Evolutionary conservation across 53 echinoderm and acorn worm genomes (phyloP), one percentile per base, ranked within the genome.

Genomic region (Holothuria leucospilota): DNA sequence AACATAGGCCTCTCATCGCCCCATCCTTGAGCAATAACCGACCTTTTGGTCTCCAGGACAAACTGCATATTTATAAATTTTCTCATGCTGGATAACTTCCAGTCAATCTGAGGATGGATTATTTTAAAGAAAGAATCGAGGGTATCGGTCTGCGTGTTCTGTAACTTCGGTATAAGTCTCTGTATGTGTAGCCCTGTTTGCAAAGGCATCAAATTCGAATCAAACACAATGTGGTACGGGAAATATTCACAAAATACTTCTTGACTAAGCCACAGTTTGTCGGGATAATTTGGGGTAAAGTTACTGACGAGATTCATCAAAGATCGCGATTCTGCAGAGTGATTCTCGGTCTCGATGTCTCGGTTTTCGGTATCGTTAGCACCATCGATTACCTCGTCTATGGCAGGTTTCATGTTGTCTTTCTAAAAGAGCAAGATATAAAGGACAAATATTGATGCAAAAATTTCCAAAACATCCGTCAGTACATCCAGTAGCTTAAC

Each of bases 11-110:
- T 85, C 29, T 93, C 88, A 9, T 85, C 84, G 4, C 93, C 95
- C 95, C 95, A 95, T 11, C 90, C 93, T 7, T 71, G 82, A 28
- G 93, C 91, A 0, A 98, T 95, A 88, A 91, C 84, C 20, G 82
- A 89, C 28, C 94, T 72, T 85, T 90, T 98, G 20, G 98, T 98
- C 87, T 98, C 94, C 82, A 98, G 77, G 9, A 98, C 92, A 60
- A 98, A 98, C 79, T 95, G 95, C 98, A 95, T 95, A 81, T 98
- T 98, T 71, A 93, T 95, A 78, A 98, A 98, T 85, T 98, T 98
- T 25, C 86, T 81, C 49, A 98, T 95, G 75, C 98, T 98, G 21
- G 71, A 66, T 42, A 98, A 82, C 40, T 90, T 91, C 98, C 93
- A 95, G 82, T 95, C 95, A 29, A 98, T 94, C 85, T 98, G 98